Base-by-base conservation (phyloP, 2,888 invertebrate species). In the Pinctada fucata region DNA sequence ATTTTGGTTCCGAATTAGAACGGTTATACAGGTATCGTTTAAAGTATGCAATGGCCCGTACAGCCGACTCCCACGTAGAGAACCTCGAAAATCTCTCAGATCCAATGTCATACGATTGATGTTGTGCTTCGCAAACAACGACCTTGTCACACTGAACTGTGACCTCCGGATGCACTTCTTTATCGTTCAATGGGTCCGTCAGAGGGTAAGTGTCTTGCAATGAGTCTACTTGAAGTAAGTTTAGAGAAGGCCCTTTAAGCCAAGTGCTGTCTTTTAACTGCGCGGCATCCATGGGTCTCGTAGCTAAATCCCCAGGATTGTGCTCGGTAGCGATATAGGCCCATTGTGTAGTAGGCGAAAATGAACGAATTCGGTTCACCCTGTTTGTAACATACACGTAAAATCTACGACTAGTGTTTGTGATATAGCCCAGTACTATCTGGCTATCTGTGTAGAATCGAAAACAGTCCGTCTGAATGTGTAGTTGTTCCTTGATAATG, bases 221-320 rank as follows among this genome's bases (percentile, higher is more conserved):
- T 31, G 31, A 31, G 31, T 31, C 31, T 31, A 31, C 31, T 31
- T 31, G 31, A 31, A 31, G 31, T 31, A 31, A 31, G 31, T 31
- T 31, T 31, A 31, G 31, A 31, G 31, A 31, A 58, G 66, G 50
- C 2, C 77, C 77, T 16, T 52, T 64, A 8, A 72, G 31, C 72
- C 77, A 77, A 50, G 72, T 49, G 31, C 47, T 68, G 58, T 16
- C 31, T 50, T 6, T 63, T 10, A 72, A 52, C 3, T 72, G 63
- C 13, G 51, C 48, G n/a, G 50, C 78, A 49, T 49, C n/a, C 6
- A 74, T 45, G 3, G 63, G 64, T 50, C 75, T 8, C 1, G 72
- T 75, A 3, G 50, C 81, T 58, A 50, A 47, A 50, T 81, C 78
- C 5, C 75, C 81, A 71, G 81, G 81, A 63, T 81, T 81, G 10